Percentiles rank a stretch among this genome's conserved stretches.
Evolutionary conservation across 2,797 vertebrate species (phyloP).

Genomic region (Sebastes variabilis): DNA sequence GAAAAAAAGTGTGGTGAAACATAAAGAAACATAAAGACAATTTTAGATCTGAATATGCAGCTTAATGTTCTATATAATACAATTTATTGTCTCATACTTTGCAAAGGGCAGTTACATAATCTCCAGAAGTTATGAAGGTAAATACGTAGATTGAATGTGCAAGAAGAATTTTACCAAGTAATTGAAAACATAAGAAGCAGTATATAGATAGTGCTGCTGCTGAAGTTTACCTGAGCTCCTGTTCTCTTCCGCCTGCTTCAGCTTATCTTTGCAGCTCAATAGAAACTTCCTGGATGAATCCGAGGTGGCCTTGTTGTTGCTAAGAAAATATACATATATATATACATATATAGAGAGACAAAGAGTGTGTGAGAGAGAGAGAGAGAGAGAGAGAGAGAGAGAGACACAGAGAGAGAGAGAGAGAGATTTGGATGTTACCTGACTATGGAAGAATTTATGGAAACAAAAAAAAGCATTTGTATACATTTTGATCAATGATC

Average conservation of each 20-base stretch:
- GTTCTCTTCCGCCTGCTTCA: conserved; percentile 93
- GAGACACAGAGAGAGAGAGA: too few relatives aligned
- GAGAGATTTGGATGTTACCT: neutral
- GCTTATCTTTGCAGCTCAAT: conserved; percentile 91
- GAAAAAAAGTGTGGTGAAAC: neutral
- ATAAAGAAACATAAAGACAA: neutral
- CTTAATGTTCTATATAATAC: neutral
- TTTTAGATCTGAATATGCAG: neutral
- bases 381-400: too few relatives aligned
- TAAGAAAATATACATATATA: conserved; percentile 52
- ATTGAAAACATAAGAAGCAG: neutral
- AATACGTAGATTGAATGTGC: neutral
- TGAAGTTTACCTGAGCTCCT: conserved; percentile 84
- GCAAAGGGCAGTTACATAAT: neutral
- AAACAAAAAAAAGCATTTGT: neutral
- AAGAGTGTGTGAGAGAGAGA: too few relatives aligned
- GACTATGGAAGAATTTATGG: neutral
- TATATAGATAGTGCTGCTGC: neutral
- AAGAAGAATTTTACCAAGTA: neutral
- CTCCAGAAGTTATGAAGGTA: neutral
- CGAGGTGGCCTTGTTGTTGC: conserved; percentile 94
- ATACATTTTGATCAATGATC: neutral
- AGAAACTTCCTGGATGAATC: conserved; percentile 92
- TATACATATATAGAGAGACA: too few relatives aligned
- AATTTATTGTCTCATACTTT: neutral